A percentile compares a stretch with the other conserved stretches of the same genome.
Conservation (phyloP, 2,888 invertebrate species). For the Archips xylosteana region DNA sequence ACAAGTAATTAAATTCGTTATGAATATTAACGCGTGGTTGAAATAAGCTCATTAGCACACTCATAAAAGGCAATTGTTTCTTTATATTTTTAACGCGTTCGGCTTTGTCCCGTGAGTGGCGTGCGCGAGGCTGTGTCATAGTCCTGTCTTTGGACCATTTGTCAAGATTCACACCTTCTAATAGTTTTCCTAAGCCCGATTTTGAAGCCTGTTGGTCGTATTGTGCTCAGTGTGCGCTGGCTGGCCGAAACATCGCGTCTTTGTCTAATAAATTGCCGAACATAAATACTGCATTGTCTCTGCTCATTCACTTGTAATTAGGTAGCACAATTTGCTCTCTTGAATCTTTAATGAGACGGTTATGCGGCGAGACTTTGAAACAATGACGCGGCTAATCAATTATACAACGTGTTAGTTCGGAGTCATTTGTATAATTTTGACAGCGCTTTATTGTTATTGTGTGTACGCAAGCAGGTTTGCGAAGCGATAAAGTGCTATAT, state of each 20-base stretch:
- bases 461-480: constrained; percentile 19
- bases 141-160: constrained; percentile 64
- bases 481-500: constrained; percentile 11
- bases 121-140: constrained; percentile 69
- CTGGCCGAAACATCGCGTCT: constrained; percentile 76
- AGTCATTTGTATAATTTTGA: constrained; percentile 60
- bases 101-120: constrained; percentile 68
- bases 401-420: constrained; percentile 63
- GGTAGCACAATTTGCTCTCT: constrained; percentile 84
- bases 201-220: constrained; percentile 69
- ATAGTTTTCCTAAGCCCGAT: constrained; percentile 76
- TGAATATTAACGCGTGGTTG: constrained; percentile 58
- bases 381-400: constrained; percentile 79
- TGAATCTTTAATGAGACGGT: constrained; percentile 80
- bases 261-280: constrained; percentile 83
- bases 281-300: constrained; percentile 84
- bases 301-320: constrained; percentile 79
- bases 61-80: constrained; percentile 80
- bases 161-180: constrained; percentile 65
- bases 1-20: constrained; percentile 50
- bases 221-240: constrained; percentile 65
- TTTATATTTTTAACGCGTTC: constrained; percentile 68
- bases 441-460: constrained; percentile 43
- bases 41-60: constrained; percentile 67
- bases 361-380: constrained; percentile 63